A percentile compares a stretch with the other conserved stretches of the same genome.
Evolutionary conservation across 2,888 invertebrate species (phyloP).

Genomic region (Agelastica alni): DNA sequence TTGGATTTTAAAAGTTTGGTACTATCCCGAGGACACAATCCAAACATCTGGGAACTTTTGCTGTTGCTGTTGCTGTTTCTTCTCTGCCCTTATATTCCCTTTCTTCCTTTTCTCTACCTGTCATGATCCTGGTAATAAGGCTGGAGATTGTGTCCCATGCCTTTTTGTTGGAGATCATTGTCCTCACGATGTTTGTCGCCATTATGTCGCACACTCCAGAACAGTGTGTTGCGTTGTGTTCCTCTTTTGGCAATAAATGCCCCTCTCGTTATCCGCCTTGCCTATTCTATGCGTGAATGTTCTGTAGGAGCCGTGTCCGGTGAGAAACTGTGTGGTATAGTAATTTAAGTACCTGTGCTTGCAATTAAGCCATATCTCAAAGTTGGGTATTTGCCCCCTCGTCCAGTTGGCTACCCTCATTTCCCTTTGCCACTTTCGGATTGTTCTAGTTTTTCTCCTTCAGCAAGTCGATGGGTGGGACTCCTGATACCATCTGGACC

Average conservation of each 20-base stretch:
- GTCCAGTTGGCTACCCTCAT: neutral
- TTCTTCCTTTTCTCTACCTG: neutral
- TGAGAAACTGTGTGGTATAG: neutral
- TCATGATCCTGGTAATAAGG: neutral
- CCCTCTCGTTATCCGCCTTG: neutral
- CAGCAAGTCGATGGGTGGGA: neutral
- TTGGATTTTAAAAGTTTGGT: no score
- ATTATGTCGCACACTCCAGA: neutral
- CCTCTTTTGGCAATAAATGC: neutral
- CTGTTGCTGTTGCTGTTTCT: no score
- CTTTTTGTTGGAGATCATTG: neutral
- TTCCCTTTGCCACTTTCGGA: neutral
- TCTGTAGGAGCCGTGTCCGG: neutral
- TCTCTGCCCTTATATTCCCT: no score
- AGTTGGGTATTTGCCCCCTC: neutral
- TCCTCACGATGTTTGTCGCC: neutral
- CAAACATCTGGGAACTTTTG: no score
- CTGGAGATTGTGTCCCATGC: neutral
- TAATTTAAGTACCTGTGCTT: neutral
- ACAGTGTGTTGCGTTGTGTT: neutral
- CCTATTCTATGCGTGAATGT: no score
- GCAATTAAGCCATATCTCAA: neutral
- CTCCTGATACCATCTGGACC: neutral
- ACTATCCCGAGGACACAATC: no score
- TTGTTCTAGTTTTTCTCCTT: neutral